phyloP scores from a whole-genome alignment of 2,888 invertebrate genomes.

The Agrotis ipsilon region DNA sequence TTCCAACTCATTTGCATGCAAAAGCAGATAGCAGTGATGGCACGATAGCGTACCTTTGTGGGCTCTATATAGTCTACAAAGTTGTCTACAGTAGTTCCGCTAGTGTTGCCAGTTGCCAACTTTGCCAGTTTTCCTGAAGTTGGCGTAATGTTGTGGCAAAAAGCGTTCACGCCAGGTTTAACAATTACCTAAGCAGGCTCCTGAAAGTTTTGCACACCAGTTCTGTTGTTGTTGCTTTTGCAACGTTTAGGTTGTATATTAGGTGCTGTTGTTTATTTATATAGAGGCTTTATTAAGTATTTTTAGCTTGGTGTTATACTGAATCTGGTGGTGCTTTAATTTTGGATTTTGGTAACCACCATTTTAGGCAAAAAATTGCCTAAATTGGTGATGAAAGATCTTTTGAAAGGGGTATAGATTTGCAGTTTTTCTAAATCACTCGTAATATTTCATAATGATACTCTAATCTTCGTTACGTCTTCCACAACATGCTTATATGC shows the following conservation, averaged over 20 bases:
- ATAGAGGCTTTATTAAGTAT: conserved; percentile 38
- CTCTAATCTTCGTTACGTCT: background rate
- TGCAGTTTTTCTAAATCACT: background rate
- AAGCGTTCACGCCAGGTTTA: conserved; percentile 89
- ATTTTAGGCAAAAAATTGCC: too few relatives aligned
- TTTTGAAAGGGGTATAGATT: too few relatives aligned
- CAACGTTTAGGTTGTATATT: conserved; percentile 58
- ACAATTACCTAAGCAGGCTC: conserved; percentile 89
- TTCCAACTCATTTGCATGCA: conserved; percentile 91
- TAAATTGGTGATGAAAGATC: background rate
- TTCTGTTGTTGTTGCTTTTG: conserved; percentile 78
- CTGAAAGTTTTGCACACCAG: conserved; percentile 76
- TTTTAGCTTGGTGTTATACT: conserved; percentile 11
- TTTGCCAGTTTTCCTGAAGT: conserved; percentile 86
- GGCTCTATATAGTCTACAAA: conserved; percentile 87
- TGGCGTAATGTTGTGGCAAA: conserved; percentile 89
- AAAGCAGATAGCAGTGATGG: conserved; percentile 90
- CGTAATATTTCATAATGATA: background rate
- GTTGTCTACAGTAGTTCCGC: conserved; percentile 76
- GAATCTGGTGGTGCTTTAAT: background rate
- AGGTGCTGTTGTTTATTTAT: conserved; percentile 37
- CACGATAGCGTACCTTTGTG: conserved; percentile 89
- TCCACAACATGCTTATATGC: too few relatives aligned
- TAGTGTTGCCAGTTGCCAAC: conserved; percentile 85
- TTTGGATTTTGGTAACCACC: conserved; percentile 9